Evolutionary conservation across 1,140 invertebrate genomes (phyloP).

Genomic region (Nasonia giraulti): DNA sequence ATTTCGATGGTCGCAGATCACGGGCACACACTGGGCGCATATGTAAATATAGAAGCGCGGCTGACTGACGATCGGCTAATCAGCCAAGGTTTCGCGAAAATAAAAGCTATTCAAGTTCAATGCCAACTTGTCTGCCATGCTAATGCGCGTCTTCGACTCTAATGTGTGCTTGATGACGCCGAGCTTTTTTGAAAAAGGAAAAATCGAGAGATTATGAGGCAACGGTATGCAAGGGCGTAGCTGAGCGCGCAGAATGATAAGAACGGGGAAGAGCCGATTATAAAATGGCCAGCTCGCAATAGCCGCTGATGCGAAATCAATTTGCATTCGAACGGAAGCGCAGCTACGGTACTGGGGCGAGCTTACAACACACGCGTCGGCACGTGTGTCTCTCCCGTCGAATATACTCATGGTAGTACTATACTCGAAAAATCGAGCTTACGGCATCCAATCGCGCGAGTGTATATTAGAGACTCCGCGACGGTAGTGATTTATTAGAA

Average conservation of each 20-base stretch:
- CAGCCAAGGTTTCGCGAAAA: not conserved
- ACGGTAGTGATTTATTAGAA: constrained; percentile 50
- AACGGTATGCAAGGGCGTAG: not conserved
- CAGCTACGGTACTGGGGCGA: not conserved
- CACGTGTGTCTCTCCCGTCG: not conserved
- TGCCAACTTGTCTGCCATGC: not conserved
- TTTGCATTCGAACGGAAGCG: constrained; percentile 29
- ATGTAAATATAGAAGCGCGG: too few relatives aligned
- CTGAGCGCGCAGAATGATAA: not conserved
- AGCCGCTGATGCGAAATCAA: constrained; percentile 29
- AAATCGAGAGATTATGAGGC: not conserved
- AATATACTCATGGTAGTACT: not conserved
- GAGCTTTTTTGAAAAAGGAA: too few relatives aligned
- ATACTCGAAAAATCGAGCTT: not conserved
- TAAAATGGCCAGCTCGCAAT: constrained; percentile 8
- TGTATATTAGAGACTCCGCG: not conserved
- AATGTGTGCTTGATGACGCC: too few relatives aligned
- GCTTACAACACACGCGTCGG: not conserved
- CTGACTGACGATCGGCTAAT: not conserved
- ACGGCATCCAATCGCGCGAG: too few relatives aligned
- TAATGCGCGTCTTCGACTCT: not conserved
- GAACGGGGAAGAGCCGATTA: constrained; percentile 6
- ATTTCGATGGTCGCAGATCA: constrained; percentile 14
- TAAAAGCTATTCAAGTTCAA: constrained; percentile 37
- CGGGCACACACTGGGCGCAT: not conserved